Conservation (phyloP, 2,888 invertebrate species). For the Melipona beecheii region DNA sequence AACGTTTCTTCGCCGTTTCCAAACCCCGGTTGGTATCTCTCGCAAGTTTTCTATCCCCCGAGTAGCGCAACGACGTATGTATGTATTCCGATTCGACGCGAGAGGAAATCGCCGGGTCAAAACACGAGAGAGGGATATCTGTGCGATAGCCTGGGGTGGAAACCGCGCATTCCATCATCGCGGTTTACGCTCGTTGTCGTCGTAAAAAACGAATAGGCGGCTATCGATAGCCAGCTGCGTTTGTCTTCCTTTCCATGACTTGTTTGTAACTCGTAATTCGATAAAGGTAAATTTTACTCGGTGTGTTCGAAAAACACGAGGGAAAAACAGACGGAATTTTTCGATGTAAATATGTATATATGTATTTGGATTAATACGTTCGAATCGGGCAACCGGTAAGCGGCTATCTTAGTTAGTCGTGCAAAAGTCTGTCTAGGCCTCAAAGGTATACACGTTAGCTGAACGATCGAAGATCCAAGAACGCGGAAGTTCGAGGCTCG, state of each 20-base stretch:
- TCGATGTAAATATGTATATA: background rate
- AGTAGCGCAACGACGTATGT: background rate
- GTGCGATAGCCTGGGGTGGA: background rate
- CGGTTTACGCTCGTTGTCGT: slow-evolving; percentile 7
- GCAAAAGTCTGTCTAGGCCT: background rate
- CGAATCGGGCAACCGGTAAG: background rate
- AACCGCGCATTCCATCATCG: slow-evolving; percentile 20
- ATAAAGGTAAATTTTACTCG: background rate
- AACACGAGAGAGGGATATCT: slow-evolving; percentile 2
- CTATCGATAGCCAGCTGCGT: background rate
- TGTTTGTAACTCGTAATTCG: background rate
- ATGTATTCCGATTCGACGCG: slow-evolving; percentile 1
- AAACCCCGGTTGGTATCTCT: background rate
- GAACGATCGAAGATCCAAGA: slow-evolving; percentile 20
- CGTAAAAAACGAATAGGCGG: background rate
- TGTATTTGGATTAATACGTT: background rate
- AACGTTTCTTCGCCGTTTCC: background rate
- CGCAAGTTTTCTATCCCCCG: background rate
- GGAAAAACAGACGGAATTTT: background rate
- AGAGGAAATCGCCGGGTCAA: background rate
- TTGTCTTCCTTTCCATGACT: background rate
- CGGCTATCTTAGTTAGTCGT: background rate
- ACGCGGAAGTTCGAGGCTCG: slow-evolving; percentile 38
- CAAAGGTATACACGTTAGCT: background rate
- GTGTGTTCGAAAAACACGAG: background rate